These are phyloP conservation scores for Mandrillus leucophaeus DNA, from an alignment of 2,113 vertebrate species.

Conservation along the genomic window DNA sequence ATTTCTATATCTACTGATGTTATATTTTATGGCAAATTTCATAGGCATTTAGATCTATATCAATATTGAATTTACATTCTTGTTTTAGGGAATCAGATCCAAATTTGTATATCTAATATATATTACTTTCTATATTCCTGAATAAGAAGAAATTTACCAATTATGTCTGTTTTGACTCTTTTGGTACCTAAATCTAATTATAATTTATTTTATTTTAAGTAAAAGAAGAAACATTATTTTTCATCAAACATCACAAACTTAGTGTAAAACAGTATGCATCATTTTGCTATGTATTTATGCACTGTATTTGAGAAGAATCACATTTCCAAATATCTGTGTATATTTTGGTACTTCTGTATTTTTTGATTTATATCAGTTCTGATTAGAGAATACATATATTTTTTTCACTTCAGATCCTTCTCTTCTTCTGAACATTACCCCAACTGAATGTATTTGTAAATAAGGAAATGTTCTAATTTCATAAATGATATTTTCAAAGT, in stretches of 20 bases:
- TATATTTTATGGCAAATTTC: background rate
- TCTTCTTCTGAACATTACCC: accelerated
- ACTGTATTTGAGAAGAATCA: background rate
- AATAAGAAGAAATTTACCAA: background rate
- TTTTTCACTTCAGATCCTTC: background rate
- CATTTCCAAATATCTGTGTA: background rate
- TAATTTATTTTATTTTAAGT: background rate
- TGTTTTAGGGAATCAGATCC: background rate
- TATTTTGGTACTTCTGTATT: background rate
- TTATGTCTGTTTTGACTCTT: background rate
- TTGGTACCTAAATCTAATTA: background rate
- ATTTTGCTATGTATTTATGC: background rate
- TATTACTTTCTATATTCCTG: background rate
- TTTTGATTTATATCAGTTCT: background rate
- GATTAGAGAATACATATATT: background rate
- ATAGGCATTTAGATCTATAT: background rate
- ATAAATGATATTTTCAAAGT: background rate
- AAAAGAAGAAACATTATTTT: background rate
- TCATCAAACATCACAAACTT: background rate
- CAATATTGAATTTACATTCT: background rate
- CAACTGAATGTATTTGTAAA: background rate
- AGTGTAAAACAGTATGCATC: background rate
- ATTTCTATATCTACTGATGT: background rate
- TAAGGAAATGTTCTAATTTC: background rate
- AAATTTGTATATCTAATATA: background rate